A percentile compares a stretch with the other conserved stretches of the same genome.
Conservation (phyloP, 2,888 invertebrate genomes). For the Gortyna flavago region DNA sequence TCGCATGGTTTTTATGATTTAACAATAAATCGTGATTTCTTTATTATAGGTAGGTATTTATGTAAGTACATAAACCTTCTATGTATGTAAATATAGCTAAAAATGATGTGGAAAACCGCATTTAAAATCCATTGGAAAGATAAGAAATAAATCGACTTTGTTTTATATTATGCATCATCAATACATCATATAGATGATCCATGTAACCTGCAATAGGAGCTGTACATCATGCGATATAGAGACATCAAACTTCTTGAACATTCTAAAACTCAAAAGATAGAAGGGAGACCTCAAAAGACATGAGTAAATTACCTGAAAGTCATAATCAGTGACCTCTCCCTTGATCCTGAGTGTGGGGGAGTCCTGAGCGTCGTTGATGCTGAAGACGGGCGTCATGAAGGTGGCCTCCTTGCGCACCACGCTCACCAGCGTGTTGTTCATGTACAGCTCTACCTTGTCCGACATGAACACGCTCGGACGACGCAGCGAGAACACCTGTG, state of each 20-base stretch:
- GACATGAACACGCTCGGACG: conserved; percentile 75
- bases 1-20: background rate
- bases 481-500: conserved; percentile 76
- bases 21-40: background rate
- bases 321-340: conserved; percentile 71
- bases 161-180: too few relatives aligned
- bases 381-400: conserved; percentile 76
- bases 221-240: background rate
- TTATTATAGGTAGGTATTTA: background rate
- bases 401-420: conserved; percentile 77
- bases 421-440: conserved; percentile 70
- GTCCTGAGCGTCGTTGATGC: conserved; percentile 74
- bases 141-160: background rate
- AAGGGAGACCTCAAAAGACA: background rate
- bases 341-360: conserved; percentile 73
- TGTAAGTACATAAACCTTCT: background rate
- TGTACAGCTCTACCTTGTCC: conserved; percentile 77
- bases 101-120: background rate
- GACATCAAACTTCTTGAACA: too few relatives aligned
- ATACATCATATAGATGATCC: too few relatives aligned
- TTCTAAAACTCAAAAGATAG: background rate
- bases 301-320: conserved; percentile 34
- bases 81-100: background rate
- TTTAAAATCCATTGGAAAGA: background rate
- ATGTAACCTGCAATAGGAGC: background rate